Percentiles rank a stretch among this genome's conserved stretches.
Conservation (phyloP, 92 coral and sea anemone genomes). For the Anthopleura xanthogrammica region DNA sequence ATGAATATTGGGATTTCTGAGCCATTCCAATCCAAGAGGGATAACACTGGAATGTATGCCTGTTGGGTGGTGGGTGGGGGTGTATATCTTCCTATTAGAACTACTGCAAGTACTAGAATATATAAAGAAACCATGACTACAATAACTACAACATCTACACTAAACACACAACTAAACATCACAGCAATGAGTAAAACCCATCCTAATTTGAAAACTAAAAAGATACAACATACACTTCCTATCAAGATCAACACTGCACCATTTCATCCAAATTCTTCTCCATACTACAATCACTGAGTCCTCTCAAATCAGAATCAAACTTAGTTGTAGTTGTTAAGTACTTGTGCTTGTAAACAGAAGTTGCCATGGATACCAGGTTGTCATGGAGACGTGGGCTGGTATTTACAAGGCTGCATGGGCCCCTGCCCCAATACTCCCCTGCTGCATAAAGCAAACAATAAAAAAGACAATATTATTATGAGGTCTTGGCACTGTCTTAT, state of each 20-base stretch:
- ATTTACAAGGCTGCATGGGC: conserved; percentile 36
- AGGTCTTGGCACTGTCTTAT: neutral
- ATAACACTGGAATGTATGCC: too few relatives aligned
- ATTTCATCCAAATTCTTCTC: neutral
- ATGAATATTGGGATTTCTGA: neutral
- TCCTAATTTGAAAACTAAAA: too few relatives aligned
- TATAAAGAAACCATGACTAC: too few relatives aligned
- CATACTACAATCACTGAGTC: neutral
- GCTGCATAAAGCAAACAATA: conserved; percentile 15
- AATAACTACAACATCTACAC: too few relatives aligned
- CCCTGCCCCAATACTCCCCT: conserved; percentile 24
- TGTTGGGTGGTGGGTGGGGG: too few relatives aligned
- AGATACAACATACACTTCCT: neutral
- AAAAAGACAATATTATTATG: neutral
- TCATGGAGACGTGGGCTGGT: conserved; percentile 9
- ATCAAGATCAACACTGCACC: neutral
- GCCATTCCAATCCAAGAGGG: too few relatives aligned
- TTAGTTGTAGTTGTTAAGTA: neutral
- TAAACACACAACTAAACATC: too few relatives aligned
- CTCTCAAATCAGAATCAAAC: conserved; percentile 4
- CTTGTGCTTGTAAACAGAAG: neutral
- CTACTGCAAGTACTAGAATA: too few relatives aligned
- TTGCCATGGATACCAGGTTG: conserved; percentile 13
- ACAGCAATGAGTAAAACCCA: too few relatives aligned
- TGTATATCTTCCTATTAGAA: too few relatives aligned